Evolutionary conservation across 1,140 invertebrate species (phyloP).

Genomic region (Phenacoccus solenopsis): DNA sequence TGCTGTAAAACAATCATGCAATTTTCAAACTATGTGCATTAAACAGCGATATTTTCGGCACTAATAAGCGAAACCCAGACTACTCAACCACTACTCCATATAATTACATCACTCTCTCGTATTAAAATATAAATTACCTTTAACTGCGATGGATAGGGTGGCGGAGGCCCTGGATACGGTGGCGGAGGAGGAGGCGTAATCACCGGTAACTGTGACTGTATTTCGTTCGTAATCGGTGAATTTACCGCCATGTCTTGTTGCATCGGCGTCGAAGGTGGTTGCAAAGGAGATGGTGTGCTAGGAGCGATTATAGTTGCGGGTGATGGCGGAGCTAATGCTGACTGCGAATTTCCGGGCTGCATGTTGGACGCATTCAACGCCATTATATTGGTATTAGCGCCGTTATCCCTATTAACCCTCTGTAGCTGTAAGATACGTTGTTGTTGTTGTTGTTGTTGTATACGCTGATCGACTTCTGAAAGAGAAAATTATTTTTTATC

Average conservation of each 20-base stretch:
- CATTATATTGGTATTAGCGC: not conserved
- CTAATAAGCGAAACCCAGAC: not conserved
- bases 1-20: constrained; percentile 5
- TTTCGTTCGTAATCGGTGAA: not conserved
- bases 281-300: not conserved
- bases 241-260: not conserved
- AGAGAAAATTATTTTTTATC: too few species aligned
- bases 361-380: too few species aligned
- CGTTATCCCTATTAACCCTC: constrained; percentile 4
- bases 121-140: constrained; percentile 8
- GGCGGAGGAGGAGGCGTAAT: constrained; percentile 35
- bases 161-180: constrained; percentile 47
- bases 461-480: too few species aligned
- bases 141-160: constrained; percentile 45
- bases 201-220: not conserved
- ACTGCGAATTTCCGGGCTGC: too few species aligned
- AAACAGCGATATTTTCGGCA: not conserved
- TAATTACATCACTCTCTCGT: not conserved
- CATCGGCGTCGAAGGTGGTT: not conserved
- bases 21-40: not conserved
- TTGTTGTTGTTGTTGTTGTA: constrained; percentile 31
- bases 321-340: not conserved
- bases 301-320: not conserved
- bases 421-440: constrained; percentile 27
- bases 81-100: not conserved